Evolutionary conservation across 2,888 invertebrate genomes (phyloP).

Genomic region (Stenodema calcarata): DNA sequence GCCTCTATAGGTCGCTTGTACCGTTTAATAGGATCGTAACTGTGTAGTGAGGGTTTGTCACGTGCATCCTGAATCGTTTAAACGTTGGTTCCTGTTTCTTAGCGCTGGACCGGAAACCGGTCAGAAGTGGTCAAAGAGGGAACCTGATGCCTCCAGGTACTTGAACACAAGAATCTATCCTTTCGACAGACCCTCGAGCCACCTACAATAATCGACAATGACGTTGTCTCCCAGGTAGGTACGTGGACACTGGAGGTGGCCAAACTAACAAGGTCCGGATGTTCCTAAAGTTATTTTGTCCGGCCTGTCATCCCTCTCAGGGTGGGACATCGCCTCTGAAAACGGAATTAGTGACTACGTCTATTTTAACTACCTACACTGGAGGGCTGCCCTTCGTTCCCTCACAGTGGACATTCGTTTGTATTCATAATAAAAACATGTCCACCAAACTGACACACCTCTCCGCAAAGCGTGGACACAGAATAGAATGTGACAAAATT

Average conservation of each 20-base stretch:
- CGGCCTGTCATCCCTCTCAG: not conserved
- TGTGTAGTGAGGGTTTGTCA: not conserved
- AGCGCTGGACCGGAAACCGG: conserved; percentile 3
- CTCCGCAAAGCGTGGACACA: not conserved
- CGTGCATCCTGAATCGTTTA: not conserved
- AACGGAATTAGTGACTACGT: not conserved
- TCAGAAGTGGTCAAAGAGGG: not conserved
- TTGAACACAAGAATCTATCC: not conserved
- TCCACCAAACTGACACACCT: not conserved
- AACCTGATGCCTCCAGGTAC: conserved; percentile 15
- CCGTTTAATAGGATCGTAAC: not conserved
- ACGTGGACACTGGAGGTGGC: not conserved
- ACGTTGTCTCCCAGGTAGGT: not conserved
- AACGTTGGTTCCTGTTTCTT: not conserved
- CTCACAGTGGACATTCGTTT: not conserved
- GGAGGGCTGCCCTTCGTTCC: not conserved
- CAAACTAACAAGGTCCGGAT: conserved; percentile 21
- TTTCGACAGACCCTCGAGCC: not conserved
- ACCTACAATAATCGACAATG: not conserved
- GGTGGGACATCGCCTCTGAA: not conserved
- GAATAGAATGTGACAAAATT: not conserved
- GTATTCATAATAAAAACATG: conserved; percentile 13
- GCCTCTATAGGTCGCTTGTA: not conserved
- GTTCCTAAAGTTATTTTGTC: conserved; percentile 6
- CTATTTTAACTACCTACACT: not conserved